Base-by-base conservation (phyloP, 2,888 invertebrate species). In the Rhagium mordax region DNA sequence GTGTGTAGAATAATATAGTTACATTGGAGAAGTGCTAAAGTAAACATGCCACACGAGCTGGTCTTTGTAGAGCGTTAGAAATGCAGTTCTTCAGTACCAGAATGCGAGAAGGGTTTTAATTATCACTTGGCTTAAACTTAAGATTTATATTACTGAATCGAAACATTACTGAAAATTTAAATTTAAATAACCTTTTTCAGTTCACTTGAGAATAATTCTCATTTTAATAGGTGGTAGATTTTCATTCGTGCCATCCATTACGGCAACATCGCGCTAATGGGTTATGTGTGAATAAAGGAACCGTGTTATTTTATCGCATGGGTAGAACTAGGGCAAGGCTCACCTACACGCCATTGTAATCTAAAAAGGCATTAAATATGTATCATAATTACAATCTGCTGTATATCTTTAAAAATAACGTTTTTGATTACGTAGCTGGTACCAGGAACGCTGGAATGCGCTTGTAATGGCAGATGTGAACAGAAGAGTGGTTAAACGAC, bases 271-370 rank as follows among this genome's bases (percentile, higher is more conserved):
- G 61, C 47, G n/a, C 18, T 13, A 47, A 21, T n/a, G 15, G 13
- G 16, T 27, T 61, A 61, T 24, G 21, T 24, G 53, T 33, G 60
- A 60, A 60, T 64, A 53, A n/a, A 20, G 51, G 24, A 16, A 53
- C 24, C 55, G 33, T 27, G 55, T 61, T 27, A 55, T 70, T 70
- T 64, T 64, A 70, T 55, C 20, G 70, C 70, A 55, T 70, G 70
- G 70, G 72, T 68, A 67, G 70, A 75, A 65, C 70, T 70, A 57
- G 72, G 75, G 70, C 75, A 72, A 70, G 70, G 67, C 76, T 69
- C 69, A 64, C 76, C 76, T 59, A 74, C 76, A 55, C 57, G 64
- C 67, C 70, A 74, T 76, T 76, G 76, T 76, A 65, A 48, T 72
- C 66, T 72, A 70, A 75, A 71, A 71, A 72, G 72, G 47, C 68